Evolutionary conservation across 92 coral and sea anemone species (phyloP), one percentile per base, ranked within the genome.

Genomic region (Parazoanthus darwini): DNA sequence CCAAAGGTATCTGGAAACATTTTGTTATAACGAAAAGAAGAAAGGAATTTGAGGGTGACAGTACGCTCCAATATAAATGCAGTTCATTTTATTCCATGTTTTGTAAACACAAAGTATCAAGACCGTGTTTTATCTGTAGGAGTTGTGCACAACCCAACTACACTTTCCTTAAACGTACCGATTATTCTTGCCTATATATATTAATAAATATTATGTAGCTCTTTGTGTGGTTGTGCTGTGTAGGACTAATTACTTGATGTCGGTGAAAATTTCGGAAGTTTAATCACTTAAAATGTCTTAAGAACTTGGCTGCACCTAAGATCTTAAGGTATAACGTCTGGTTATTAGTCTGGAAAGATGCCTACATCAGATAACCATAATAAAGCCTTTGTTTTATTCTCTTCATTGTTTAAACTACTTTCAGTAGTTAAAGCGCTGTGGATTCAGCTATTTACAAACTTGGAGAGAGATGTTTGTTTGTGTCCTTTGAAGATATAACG

Each of bases 311-410:
- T 76, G 54, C 51, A 76, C 39, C 38, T 72, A 26, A 33, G 18
- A 29, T 11, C 18, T 16, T 10, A 26, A 72, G 20, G 33, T 33
- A 72, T 72, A 26, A 9, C 20, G 37, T 72, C 39, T 26, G 39
- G 15, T 72, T 7, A 39, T 44, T n/a, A 42, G 81, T 39, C 51
- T 43, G 37, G 33, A 48, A 77, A 77, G 81, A 77, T 77, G 56
- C 25, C 81, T 77, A 20, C 81, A 77, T 39, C 48, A 77, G 81
- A 77, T 77, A 77, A 77, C 81, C 15, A 23, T 7, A 11, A 15
- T 77, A 11, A 77, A 77, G 56, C 20, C 51, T 22, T 39, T 77
- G 33, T 38, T 77, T 44, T 7, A 16, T 23, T 44, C 15, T 18
- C 38, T 25, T 15, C 18, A 15, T 14, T 43, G 54, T 77, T 77